Percentiles rank a stretch among this genome's conserved stretches.
phyloP scores from a whole-genome alignment of 2,888 invertebrate genomes.

The Actias luna region DNA sequence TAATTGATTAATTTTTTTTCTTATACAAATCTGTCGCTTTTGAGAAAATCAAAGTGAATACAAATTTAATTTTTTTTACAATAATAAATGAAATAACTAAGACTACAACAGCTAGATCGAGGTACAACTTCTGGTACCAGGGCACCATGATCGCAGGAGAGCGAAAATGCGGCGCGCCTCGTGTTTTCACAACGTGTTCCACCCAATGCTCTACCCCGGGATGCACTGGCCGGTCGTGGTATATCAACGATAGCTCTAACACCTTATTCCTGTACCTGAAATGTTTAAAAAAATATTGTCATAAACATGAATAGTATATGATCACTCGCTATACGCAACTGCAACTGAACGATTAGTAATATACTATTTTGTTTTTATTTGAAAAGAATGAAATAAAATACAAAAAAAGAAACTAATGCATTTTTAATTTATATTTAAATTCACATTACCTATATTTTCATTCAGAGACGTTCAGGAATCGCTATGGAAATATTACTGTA shows the following conservation, averaged over 20 bases:
- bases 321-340: too few species aligned
- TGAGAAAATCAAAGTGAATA: background rate
- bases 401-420: too few species aligned
- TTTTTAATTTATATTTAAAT: too few species aligned
- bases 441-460: too few species aligned
- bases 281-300: background rate
- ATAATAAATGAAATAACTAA: background rate
- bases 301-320: too few species aligned
- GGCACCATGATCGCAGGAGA: conserved; percentile 48
- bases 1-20: background rate
- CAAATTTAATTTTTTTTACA: background rate
- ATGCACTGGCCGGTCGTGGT: conserved; percentile 45
- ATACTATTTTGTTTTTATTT: too few species aligned
- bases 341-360: too few species aligned
- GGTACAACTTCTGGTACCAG: conserved; percentile 51
- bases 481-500: too few species aligned
- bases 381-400: too few species aligned
- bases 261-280: conserved; percentile 45
- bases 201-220: conserved; percentile 55
- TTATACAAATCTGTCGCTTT: background rate
- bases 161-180: conserved; percentile 50
- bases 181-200: conserved; percentile 49
- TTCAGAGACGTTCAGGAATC: too few species aligned
- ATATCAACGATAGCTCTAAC: conserved; percentile 47
- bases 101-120: conserved; percentile 44